phyloP scores from a whole-genome alignment of 2,113 vertebrate species.

The Mirounga angustirostris region DNA sequence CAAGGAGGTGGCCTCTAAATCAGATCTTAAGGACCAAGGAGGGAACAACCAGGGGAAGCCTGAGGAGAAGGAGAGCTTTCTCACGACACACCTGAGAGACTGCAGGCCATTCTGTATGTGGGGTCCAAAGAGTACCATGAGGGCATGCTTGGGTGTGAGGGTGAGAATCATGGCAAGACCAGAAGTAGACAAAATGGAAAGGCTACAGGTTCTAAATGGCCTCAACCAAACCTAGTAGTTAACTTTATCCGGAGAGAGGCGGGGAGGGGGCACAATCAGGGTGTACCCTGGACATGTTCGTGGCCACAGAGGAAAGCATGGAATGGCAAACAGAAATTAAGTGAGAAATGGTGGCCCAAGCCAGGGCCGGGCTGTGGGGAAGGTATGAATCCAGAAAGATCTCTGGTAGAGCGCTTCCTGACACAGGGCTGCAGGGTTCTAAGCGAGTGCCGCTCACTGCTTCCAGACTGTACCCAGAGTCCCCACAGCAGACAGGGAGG shows the following conservation, averaged over 20 bases:
- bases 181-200: neutral
- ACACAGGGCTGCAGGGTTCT: neutral
- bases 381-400: neutral
- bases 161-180: neutral
- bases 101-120: fast-evolving
- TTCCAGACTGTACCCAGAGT: neutral
- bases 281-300: neutral
- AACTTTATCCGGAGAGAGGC: neutral
- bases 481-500: neutral
- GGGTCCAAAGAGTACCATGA: neutral
- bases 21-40: neutral
- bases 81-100: fast-evolving
- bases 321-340: neutral
- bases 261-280: too few relatives aligned
- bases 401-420: neutral
- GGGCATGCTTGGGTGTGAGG: neutral
- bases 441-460: neutral
- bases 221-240: neutral
- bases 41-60: neutral
- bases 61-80: neutral
- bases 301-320: neutral
- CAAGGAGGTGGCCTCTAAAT: neutral
- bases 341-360: neutral
- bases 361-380: too few relatives aligned
- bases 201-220: neutral